Evolutionary conservation across 1,140 invertebrate genomes (phyloP).

Genomic region (Ips typographus): DNA sequence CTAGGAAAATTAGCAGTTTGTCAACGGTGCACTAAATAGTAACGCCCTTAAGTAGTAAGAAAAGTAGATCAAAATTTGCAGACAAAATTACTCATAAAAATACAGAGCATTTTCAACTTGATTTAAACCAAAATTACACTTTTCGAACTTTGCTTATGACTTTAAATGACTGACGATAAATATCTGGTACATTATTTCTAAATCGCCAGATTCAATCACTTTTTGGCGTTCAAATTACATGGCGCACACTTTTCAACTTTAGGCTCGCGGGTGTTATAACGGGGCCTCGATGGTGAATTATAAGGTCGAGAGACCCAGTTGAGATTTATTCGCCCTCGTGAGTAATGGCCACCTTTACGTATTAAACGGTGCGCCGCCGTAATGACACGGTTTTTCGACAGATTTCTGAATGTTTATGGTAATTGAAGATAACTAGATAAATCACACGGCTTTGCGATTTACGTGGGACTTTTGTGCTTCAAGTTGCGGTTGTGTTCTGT

Average conservation of each 20-base stretch:
- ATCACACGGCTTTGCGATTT: neutral
- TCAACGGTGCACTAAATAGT: too few relatives aligned
- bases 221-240: constrained; percentile 4
- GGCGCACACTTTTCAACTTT: constrained; percentile 5
- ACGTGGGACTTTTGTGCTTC: neutral
- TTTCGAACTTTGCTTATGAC: too few relatives aligned
- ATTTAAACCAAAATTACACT: too few relatives aligned
- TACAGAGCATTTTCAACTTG: too few relatives aligned
- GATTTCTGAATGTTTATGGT: constrained; percentile 3
- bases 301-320: neutral
- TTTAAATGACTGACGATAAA: too few relatives aligned
- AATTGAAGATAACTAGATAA: neutral
- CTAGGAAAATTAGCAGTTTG: too few relatives aligned
- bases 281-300: constrained; percentile 7
- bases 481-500: neutral
- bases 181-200: neutral
- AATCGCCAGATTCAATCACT: neutral
- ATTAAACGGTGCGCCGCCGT: constrained; percentile 5
- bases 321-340: constrained; percentile 14
- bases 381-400: constrained; percentile 1
- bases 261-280: constrained; percentile 14
- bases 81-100: too few relatives aligned
- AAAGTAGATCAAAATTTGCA: too few relatives aligned
- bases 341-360: constrained; percentile 15
- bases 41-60: too few relatives aligned